Percentiles rank a stretch among this genome's conserved stretches.
Evolutionary conservation across 2,797 vertebrate species (phyloP).

Genomic region (Rhadinocentrus ornatus): DNA sequence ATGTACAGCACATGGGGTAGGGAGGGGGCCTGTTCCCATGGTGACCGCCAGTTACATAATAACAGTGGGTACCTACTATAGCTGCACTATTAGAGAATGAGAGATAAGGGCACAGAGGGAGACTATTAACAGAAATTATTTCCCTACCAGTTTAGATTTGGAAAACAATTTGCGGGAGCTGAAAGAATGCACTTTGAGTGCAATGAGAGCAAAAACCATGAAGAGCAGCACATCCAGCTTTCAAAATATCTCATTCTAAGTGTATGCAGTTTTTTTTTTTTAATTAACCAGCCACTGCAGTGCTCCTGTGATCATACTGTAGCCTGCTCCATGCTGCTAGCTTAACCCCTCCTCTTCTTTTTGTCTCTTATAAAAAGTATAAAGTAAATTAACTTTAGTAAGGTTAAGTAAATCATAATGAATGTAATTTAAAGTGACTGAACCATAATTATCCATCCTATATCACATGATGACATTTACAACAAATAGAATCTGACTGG

Average conservation of each 20-base stretch:
- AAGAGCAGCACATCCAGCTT: conserved; percentile 1
- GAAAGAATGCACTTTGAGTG: conserved; percentile 2
- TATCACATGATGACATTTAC: conserved; percentile 45
- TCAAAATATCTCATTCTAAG: conserved; percentile 25
- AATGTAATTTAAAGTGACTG: conserved; percentile 39
- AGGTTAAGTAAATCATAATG: conserved; percentile 29
- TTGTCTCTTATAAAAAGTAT: conserved; percentile 21
- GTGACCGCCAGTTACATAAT: conserved; percentile 75
- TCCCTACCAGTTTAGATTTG: conserved; percentile 36
- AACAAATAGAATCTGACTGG: conserved; percentile 52
- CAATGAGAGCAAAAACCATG: conserved; percentile 7
- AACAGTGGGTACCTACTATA: conserved; percentile 60
- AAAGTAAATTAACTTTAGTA: conserved; percentile 23
- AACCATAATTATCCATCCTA: conserved; percentile 27
- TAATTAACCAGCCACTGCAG: not conserved
- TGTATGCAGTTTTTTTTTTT: conserved; percentile 11
- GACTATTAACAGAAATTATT: conserved; percentile 49
- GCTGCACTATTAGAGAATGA: conserved; percentile 55
- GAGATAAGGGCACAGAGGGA: conserved; percentile 54
- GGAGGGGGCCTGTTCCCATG: conserved; percentile 63
- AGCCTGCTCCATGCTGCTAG: not conserved
- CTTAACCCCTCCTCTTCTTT: conserved; percentile 7
- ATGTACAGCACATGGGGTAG: conserved; percentile 23
- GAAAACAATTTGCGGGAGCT: not conserved
- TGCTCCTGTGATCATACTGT: not conserved